These are phyloP conservation scores for Myotis findleyi DNA, from an alignment of 2,797 vertebrate genomes.

Conservation along the genomic window DNA sequence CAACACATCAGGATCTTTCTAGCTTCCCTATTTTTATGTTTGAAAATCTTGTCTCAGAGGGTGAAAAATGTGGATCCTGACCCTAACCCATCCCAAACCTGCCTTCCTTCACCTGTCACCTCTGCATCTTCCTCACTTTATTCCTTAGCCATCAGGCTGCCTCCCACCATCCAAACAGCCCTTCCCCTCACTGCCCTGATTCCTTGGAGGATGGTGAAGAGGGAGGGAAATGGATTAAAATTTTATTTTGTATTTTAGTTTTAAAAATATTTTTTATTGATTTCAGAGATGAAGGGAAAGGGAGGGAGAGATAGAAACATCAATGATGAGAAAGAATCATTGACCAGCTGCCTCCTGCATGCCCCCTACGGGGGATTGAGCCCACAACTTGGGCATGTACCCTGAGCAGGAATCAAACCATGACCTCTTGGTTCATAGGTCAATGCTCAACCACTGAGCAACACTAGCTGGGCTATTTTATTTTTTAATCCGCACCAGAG, in stretches of 20 bases:
- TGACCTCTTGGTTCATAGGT: too few relatives aligned
- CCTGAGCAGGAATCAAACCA: too few relatives aligned
- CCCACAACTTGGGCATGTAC: too few relatives aligned
- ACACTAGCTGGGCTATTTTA: neutral
- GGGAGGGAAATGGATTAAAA: neutral
- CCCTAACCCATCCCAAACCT: neutral
- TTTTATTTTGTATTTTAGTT: neutral
- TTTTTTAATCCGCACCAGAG: neutral
- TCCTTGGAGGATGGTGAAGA: neutral
- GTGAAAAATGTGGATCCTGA: neutral
- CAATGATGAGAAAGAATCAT: neutral
- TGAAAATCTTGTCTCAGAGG: conserved; percentile 1
- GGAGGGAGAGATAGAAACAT: neutral
- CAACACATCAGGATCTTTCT: neutral
- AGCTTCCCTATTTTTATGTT: neutral
- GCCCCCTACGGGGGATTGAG: too few relatives aligned
- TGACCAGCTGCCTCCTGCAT: too few relatives aligned
- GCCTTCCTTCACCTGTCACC: neutral
- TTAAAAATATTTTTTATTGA: too few relatives aligned
- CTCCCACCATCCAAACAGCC: neutral
- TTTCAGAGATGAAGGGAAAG: neutral
- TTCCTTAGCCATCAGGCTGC: neutral
- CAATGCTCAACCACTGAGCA: too few relatives aligned
- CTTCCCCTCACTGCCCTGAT: neutral
- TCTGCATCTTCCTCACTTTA: neutral